Base-by-base conservation (phyloP, 1,140 invertebrate genomes). In the Penaeus chinensis region DNA sequence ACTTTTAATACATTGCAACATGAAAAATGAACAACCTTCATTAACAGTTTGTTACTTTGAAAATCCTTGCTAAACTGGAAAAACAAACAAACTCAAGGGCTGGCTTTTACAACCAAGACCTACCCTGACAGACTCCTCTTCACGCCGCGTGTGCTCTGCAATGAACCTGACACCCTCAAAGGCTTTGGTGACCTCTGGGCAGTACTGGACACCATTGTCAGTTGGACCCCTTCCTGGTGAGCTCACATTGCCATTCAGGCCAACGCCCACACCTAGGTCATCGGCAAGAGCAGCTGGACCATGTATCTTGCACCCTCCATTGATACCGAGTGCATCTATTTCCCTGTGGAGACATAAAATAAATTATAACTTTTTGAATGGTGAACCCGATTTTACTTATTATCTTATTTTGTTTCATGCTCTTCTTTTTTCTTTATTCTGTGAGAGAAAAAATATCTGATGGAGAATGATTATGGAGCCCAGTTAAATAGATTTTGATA, bases 151-250 rank as follows among this genome's bases (percentile, higher is more conserved):
- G 91, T 98, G 97, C 92, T 98, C 97, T 22, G 97, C 97, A 90
- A 98, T 98, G 92, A 97, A 98, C 89, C 95, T 95, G 47, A 98
- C 96, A 89, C 97, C 97, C 91, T 97, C 96, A 91, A 98, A 96
- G 90, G 97, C 97, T 92, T 96, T 97, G 92, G 97, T 95, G 76
- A 98, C 94, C 93, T 98, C 97, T n/a, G 96, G 96, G 92, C 96
- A 97, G 92, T 95, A 95, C 92, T 96, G 96, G 54, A 84, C 71
- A 85, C 87, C 62, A 84, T 79, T 78, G 62, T 82, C 89, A 22
- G 86, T 85, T 24, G 86, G 82, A 71, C 84, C 65, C 11, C 89
- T 84, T 19, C 80, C 78, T n/a, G 83, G 89, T 20, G 84, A 85
- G 47, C 89, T 80, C 13, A 85, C 83, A 47, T 87, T 89, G 24